A percentile compares a stretch with the other conserved stretches of the same genome.
Evolutionary conservation across 2,888 invertebrate genomes (phyloP).

Genomic region (Phengaris alcon): DNA sequence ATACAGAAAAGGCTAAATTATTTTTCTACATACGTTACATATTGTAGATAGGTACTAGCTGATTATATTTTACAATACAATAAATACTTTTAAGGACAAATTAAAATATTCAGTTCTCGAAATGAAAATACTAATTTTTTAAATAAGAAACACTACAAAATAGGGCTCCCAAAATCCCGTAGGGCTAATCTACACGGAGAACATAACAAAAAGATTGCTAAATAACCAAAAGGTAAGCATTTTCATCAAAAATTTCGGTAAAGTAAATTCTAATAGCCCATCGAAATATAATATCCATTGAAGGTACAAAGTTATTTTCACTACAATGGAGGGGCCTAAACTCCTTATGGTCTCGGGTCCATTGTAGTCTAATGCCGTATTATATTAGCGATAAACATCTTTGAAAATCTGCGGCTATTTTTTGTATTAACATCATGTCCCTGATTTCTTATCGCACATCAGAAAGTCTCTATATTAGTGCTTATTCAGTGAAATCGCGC

Average conservation of each 20-base stretch:
- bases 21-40: too few species aligned
- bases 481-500: slow-evolving; percentile 7
- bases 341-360: slow-evolving; percentile 76
- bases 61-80: too few species aligned
- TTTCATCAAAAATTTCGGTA: slow-evolving; percentile 5
- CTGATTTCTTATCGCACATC: slow-evolving; percentile 26
- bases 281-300: slow-evolving; percentile 44
- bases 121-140: too few species aligned
- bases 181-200: background rate
- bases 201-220: background rate
- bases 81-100: too few species aligned
- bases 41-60: too few species aligned
- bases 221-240: slow-evolving; percentile 6
- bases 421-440: slow-evolving; percentile 45
- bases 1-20: background rate
- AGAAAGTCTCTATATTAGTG: slow-evolving; percentile 5
- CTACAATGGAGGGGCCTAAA: slow-evolving; percentile 73
- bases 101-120: too few species aligned
- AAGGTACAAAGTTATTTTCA: slow-evolving; percentile 76
- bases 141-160: background rate
- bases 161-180: background rate
- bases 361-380: slow-evolving; percentile 78
- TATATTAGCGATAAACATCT: slow-evolving; percentile 80
- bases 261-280: slow-evolving; percentile 38
- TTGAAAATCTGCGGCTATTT: slow-evolving; percentile 60